Conservation (phyloP, 2,113 vertebrate species). For the Mola mola region DNA sequence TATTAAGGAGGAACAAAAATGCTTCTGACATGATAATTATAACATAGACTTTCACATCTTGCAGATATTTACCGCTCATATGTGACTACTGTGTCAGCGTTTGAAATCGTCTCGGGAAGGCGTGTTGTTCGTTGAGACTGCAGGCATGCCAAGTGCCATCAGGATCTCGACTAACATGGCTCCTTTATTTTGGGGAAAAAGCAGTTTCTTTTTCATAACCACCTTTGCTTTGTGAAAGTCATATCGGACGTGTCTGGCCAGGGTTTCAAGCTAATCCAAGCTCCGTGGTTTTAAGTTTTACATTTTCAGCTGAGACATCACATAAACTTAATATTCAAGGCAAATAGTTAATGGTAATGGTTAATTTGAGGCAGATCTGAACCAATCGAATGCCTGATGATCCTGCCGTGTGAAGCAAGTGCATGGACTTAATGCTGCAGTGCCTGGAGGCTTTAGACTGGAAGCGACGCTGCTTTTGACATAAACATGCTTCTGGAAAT, state of each 20-base stretch:
- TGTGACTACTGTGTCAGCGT: neutral
- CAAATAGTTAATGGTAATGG: no score
- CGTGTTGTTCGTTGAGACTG: neutral
- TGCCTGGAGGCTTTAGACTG: no score
- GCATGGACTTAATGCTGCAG: no score
- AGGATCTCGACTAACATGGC: neutral
- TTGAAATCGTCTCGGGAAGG: neutral
- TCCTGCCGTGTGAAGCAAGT: no score
- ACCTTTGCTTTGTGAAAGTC: neutral
- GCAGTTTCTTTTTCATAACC: neutral
- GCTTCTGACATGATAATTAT: slow-evolving; percentile 17
- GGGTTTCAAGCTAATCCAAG: neutral
- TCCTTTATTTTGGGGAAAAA: neutral
- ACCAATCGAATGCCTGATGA: no score
- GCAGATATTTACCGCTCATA: neutral
- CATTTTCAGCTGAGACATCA: no score
- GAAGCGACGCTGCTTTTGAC: no score
- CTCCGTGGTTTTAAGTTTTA: no score
- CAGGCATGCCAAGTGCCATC: neutral
- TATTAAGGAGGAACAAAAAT: slow-evolving; percentile 48
- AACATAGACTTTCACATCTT: slow-evolving; percentile 6
- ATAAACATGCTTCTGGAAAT: no score
- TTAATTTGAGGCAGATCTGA: no score
- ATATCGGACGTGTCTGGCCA: neutral
- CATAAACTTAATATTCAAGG: no score